Percentiles rank a stretch among this genome's conserved stretches.
Conservation (phyloP, 1,140 invertebrate species). For the Microplitis demolitor region DNA sequence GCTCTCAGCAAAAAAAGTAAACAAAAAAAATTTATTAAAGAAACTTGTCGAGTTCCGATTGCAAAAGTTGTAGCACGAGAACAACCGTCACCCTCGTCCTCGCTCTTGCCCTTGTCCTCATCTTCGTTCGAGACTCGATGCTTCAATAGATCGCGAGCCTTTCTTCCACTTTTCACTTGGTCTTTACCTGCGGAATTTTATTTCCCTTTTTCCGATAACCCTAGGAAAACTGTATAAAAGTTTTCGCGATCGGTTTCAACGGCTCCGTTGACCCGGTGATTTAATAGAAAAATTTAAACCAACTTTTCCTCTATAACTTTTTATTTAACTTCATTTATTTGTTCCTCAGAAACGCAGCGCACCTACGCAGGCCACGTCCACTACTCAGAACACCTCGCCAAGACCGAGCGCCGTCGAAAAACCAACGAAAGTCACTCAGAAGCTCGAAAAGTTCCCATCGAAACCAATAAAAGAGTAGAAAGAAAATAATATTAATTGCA, state of each 20-base stretch:
- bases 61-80: background rate
- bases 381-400: too few species aligned
- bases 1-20: background rate
- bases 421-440: too few species aligned
- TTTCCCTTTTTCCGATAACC: background rate
- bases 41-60: background rate
- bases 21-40: background rate
- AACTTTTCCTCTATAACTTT: background rate
- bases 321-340: too few species aligned
- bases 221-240: background rate
- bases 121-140: background rate
- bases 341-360: too few species aligned
- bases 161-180: background rate
- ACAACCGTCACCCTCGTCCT: background rate
- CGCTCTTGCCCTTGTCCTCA: too few species aligned
- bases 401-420: too few species aligned
- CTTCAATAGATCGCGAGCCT: background rate
- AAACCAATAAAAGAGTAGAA: too few species aligned
- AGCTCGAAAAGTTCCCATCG: too few species aligned
- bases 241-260: background rate
- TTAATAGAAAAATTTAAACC: constrained; percentile 10
- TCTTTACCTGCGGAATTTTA: background rate
- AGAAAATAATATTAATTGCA: too few species aligned
- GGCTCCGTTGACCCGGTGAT: background rate
- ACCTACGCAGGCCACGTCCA: too few species aligned